These are phyloP conservation scores for Branchinecta sandiegonensis DNA, from an alignment of 2,888 invertebrate species.

Conservation along the genomic window DNA sequence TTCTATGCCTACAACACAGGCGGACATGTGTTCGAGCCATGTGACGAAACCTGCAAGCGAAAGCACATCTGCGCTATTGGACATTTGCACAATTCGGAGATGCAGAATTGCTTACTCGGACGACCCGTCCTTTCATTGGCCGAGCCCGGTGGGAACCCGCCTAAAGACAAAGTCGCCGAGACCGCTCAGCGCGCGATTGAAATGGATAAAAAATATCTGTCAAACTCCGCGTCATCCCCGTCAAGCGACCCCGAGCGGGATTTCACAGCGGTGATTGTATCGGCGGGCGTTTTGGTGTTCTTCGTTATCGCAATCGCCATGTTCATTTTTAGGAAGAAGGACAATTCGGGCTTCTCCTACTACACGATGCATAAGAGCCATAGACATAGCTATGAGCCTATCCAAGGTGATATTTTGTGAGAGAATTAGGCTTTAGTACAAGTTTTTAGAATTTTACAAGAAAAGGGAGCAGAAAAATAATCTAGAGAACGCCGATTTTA, in stretches of 20 bases:
- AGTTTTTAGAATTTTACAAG: too few species aligned
- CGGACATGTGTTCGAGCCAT: slow-evolving; percentile 21
- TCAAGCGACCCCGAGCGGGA: too few species aligned
- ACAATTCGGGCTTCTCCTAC: background rate
- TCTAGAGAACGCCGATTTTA: too few species aligned
- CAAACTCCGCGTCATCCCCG: too few species aligned
- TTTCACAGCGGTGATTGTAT: background rate
- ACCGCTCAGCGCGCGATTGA: too few species aligned
- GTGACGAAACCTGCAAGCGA: slow-evolving; percentile 19
- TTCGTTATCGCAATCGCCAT: background rate
- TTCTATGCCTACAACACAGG: slow-evolving; percentile 23
- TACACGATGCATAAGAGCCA: background rate
- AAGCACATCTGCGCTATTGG: slow-evolving; percentile 22
- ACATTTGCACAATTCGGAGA: slow-evolving; percentile 18
- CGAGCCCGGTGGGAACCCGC: background rate
- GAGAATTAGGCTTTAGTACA: background rate
- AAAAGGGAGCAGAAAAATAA: too few species aligned
- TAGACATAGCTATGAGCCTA: slow-evolving; percentile 3
- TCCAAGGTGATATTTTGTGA: background rate
- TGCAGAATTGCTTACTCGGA: slow-evolving; percentile 18
- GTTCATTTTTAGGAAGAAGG: background rate
- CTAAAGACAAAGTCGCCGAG: background rate
- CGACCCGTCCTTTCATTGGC: background rate
- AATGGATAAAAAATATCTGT: too few species aligned
- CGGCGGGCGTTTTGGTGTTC: background rate